These are phyloP conservation scores for Lutraria rhynchaena DNA, from an alignment of 1,140 invertebrate species.

Conservation along the genomic window DNA sequence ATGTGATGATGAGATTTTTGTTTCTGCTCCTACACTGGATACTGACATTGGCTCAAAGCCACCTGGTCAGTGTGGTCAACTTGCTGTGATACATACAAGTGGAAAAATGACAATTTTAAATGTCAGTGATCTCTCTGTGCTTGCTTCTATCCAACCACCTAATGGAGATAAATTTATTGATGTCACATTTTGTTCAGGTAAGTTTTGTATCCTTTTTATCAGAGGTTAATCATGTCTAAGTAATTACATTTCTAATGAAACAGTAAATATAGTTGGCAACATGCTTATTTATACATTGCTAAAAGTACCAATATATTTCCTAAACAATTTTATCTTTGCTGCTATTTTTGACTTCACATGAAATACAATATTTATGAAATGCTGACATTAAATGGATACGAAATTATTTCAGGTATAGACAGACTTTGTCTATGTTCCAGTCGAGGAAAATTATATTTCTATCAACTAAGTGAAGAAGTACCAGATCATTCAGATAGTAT, in stretches of 20 bases:
- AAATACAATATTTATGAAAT: too few species aligned
- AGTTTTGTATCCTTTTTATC: slow-evolving; percentile 31
- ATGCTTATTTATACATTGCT: too few species aligned
- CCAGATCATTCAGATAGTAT: slow-evolving; percentile 61
- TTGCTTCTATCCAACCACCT: slow-evolving; percentile 75
- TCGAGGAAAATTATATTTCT: slow-evolving; percentile 91
- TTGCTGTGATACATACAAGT: slow-evolving; percentile 75
- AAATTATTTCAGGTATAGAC: slow-evolving; percentile 86
- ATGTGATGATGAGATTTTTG: slow-evolving; percentile 55
- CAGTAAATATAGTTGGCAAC: too few species aligned
- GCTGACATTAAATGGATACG: neutral
- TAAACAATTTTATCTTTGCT: too few species aligned
- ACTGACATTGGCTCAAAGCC: neutral
- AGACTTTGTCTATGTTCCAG: slow-evolving; percentile 91
- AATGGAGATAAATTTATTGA: slow-evolving; percentile 77
- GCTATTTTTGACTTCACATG: too few species aligned
- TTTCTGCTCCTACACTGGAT: slow-evolving; percentile 51
- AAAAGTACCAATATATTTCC: too few species aligned
- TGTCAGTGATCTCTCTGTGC: slow-evolving; percentile 73
- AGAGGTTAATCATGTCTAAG: too few species aligned
- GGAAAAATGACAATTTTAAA: slow-evolving; percentile 78
- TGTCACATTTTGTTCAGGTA: slow-evolving; percentile 81
- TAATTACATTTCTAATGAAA: too few species aligned
- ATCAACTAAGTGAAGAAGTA: slow-evolving; percentile 84
- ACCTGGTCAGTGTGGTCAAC: slow-evolving; percentile 68